phyloP scores from a whole-genome alignment of 2,113 vertebrate species.

The Egretta garzetta region DNA sequence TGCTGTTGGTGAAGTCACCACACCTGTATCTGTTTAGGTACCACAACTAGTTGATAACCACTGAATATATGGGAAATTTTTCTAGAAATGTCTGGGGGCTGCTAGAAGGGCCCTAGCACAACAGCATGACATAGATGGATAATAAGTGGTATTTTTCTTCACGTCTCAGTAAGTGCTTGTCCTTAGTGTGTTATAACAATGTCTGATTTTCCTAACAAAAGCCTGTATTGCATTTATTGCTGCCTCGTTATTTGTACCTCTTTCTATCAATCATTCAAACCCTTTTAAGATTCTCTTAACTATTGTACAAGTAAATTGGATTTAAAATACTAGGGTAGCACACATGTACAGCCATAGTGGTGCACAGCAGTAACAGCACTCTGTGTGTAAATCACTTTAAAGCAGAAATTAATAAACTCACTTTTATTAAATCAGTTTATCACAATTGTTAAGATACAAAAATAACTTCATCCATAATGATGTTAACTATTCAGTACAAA shows the following conservation, averaged over 20 bases:
- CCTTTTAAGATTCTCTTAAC: not conserved
- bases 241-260: not conserved
- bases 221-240: not conserved
- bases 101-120: not conserved
- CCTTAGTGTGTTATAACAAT: not conserved
- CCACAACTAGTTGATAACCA: not conserved
- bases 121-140: not conserved
- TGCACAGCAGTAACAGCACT: not conserved
- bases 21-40: not conserved
- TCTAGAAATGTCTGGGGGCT: not conserved
- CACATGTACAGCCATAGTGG: not conserved
- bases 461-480: not conserved
- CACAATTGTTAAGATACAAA: not conserved
- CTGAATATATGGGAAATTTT: rapidly evolving
- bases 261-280: not conserved
- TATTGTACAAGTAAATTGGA: not conserved
- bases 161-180: not conserved
- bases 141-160: rapidly evolving
- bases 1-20: not conserved
- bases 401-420: not conserved
- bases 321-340: not conserved
- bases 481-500: not conserved
- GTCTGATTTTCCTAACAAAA: not conserved
- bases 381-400: not conserved
- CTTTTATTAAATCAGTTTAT: slow-evolving; percentile 5